Conservation (phyloP, 2,888 invertebrate species). For the Acronicta leporina region DNA sequence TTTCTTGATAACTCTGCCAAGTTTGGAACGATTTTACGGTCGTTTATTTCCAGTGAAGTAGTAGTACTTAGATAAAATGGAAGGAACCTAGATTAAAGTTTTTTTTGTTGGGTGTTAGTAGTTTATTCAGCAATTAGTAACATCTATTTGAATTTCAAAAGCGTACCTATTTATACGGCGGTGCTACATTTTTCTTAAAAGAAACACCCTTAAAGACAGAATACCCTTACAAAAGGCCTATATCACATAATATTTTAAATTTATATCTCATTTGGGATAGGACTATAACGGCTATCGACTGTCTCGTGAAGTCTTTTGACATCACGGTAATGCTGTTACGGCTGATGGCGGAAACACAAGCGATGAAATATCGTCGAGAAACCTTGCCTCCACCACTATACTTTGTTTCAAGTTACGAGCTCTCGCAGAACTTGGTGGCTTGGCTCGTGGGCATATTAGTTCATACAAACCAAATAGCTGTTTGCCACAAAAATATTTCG, state of each 20-base stretch:
- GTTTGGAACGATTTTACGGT: too few species aligned
- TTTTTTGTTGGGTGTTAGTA: too few species aligned
- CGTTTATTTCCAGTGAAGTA: too few species aligned
- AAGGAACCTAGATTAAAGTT: too few species aligned
- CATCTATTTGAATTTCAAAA: too few species aligned
- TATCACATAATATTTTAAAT: neutral
- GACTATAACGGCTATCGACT: conserved; percentile 23
- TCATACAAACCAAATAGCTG: conserved; percentile 12
- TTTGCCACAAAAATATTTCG: conserved; percentile 29
- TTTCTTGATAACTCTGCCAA: too few species aligned
- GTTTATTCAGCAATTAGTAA: too few species aligned
- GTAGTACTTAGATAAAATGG: too few species aligned
- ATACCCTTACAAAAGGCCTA: too few species aligned
- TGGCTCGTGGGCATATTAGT: conserved; percentile 25
- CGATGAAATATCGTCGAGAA: conserved; percentile 39
- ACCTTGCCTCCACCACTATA: conserved; percentile 12
- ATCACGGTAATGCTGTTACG: conserved; percentile 55
- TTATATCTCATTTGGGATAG: neutral
- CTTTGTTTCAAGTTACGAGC: conserved; percentile 46
- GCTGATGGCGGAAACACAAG: conserved; percentile 37
- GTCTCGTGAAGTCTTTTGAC: conserved; percentile 47
- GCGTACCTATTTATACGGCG: too few species aligned
- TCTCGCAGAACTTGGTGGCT: conserved; percentile 26
- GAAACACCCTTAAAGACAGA: too few species aligned
- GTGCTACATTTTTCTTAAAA: too few species aligned